phyloP scores from a whole-genome alignment of 1,140 invertebrate species.

The Zaprionus gabonicus region DNA sequence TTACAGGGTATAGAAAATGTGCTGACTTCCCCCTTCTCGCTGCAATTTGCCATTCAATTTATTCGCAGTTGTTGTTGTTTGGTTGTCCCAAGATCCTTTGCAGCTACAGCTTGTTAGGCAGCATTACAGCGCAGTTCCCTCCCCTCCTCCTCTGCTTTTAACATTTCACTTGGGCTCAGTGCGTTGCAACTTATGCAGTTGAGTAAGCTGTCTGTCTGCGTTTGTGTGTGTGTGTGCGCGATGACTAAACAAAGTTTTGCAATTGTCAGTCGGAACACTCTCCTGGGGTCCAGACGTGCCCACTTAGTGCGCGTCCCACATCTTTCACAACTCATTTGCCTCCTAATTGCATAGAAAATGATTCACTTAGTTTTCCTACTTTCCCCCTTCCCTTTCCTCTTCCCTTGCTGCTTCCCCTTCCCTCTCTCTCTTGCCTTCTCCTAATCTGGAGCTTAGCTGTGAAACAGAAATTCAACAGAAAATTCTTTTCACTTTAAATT shows the following conservation, averaged over 20 bases:
- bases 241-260: conserved; percentile 24
- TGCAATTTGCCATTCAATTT: conserved; percentile 28
- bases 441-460: background rate
- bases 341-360: conserved; percentile 17
- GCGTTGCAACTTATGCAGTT: conserved; percentile 20
- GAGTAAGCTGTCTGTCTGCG: background rate
- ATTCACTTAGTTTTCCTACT: background rate
- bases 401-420: background rate
- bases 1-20: background rate
- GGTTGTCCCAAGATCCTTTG: background rate
- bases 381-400: background rate
- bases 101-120: conserved; percentile 23
- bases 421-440: background rate
- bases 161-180: background rate
- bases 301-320: conserved; percentile 1
- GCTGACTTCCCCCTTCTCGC: too few relatives aligned
- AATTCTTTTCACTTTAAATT: background rate
- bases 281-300: conserved; percentile 11
- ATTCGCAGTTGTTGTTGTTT: conserved; percentile 10
- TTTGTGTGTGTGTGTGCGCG: conserved; percentile 2
- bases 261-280: conserved; percentile 31
- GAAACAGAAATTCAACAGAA: background rate
- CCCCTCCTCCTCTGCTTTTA: too few relatives aligned
- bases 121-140: conserved; percentile 4
- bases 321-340: conserved; percentile 27